Evolutionary conservation across 2,888 invertebrate species (phyloP).

Genomic region (Drosophila anceps): DNA sequence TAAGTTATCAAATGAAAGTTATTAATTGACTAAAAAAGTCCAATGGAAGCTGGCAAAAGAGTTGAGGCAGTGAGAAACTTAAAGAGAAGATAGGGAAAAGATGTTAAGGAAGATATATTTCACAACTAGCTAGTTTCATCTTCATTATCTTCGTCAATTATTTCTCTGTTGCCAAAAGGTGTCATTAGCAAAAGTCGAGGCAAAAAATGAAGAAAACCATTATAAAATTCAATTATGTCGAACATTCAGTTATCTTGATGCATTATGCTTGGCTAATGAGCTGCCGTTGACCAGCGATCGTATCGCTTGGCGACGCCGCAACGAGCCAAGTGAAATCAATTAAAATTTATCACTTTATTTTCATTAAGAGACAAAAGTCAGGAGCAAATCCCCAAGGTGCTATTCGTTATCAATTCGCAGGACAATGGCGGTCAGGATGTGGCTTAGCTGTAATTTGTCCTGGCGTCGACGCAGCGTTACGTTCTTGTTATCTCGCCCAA

Average conservation of each 20-base stretch:
- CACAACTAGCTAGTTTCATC: not conserved
- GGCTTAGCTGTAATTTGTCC: conserved; percentile 78
- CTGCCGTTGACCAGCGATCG: conserved; percentile 42
- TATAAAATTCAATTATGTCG: conserved; percentile 76
- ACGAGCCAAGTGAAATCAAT: conserved; percentile 70
- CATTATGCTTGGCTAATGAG: conserved; percentile 73
- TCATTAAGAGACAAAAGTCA: conserved; percentile 63
- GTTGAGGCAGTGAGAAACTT: not conserved
- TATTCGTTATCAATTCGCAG: conserved; percentile 76
- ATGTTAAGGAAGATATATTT: not conserved
- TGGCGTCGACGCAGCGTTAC: conserved; percentile 33
- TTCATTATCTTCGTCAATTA: conserved; percentile 1
- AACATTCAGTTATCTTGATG: conserved; percentile 71
- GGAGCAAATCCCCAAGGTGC: conserved; percentile 71
- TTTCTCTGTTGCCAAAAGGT: conserved; percentile 10
- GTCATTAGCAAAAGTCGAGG: conserved; percentile 12
- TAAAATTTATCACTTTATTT: conserved; percentile 78
- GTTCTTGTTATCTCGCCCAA: conserved; percentile 53
- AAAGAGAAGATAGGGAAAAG: not conserved
- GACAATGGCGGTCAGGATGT: conserved; percentile 80
- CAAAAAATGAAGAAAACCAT: conserved; percentile 21
- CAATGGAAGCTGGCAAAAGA: too few species aligned
- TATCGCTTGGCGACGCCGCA: conserved; percentile 43
- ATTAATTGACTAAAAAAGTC: not conserved
- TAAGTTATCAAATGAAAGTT: conserved; percentile 26